Base-by-base conservation (phyloP, 2,888 invertebrate species). In the Bembecia ichneumoniformis region DNA sequence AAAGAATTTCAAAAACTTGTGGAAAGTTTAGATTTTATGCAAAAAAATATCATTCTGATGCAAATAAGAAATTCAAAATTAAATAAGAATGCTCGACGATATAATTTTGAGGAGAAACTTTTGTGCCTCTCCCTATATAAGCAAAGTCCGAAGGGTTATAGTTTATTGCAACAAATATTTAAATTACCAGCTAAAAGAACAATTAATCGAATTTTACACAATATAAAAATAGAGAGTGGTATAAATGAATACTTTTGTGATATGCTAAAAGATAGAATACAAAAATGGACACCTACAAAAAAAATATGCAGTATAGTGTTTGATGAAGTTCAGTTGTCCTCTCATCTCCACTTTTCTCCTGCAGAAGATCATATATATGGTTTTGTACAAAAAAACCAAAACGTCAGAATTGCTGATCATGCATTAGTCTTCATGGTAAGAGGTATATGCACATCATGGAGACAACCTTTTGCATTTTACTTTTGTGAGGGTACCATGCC, bases 391-490 rank as follows among this genome's bases (percentile, higher is more conserved):
- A 13, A 36, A 13, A 36, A 13, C 13, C n/a, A 3, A 36, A 36
- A 13, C 3, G 16, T 20, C 46, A 16, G 17, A 46, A 10, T 11
- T 46, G 46, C 55, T 35, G 52, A 56, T 34, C 50, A 56, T 46
- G 51, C 49, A 34, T 43, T 50, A 35, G 51, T 55, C 14, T 51
- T 56, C 35, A 54, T 57, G 52, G 46, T 55, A 7, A 43, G 50
- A 46, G 54, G 58, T 3, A 43, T 43, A 47, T 51, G 57, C 54
- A 11, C 56, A 57, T 45, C 57, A 56, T 56, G 58, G 58, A n/a
- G 57, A 56, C 55, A 3, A 43, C 16, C 11, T 47, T 3, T 40
- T 45, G 47, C 46, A 44, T 48, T 17, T 46, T 46, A 46, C 20
- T 46, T 46, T 36, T 36, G 36, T 36, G 36, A 36, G 36, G 36